Evolutionary conservation across 2,888 invertebrate genomes (phyloP).

Genomic region (Charanyca ferruginea): DNA sequence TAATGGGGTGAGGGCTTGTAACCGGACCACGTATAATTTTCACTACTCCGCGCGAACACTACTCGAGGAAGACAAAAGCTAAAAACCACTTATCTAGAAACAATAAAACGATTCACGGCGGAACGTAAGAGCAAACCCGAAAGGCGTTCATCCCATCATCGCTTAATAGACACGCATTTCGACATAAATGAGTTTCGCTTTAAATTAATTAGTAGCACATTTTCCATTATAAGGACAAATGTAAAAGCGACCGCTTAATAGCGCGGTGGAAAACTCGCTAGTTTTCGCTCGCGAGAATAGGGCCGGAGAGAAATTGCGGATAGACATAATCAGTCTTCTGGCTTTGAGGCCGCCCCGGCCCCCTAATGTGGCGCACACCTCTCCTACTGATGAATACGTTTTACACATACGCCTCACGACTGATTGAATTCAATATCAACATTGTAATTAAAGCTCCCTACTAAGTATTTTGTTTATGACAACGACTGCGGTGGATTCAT

Average conservation of each 20-base stretch:
- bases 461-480: conserved; percentile 46
- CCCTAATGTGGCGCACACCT: conserved; percentile 87
- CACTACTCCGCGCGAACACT: conserved; percentile 69
- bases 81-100: conserved; percentile 80
- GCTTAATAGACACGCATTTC: conserved; percentile 90
- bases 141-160: conserved; percentile 87
- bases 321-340: conserved; percentile 91
- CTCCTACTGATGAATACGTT: conserved; percentile 88
- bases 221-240: conserved; percentile 92
- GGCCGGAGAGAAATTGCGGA: conserved; percentile 90
- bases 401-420: conserved; percentile 78
- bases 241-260: conserved; percentile 91
- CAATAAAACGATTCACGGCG: conserved; percentile 80
- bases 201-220: conserved; percentile 91
- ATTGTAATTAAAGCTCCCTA: conserved; percentile 67
- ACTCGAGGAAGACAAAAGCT: conserved; percentile 73
- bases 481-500: conserved; percentile 21
- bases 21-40: conserved; percentile 89
- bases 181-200: conserved; percentile 91
- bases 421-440: conserved; percentile 78
- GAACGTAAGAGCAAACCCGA: conserved; percentile 79
- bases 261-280: conserved; percentile 91
- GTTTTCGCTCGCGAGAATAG: conserved; percentile 91
- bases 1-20: conserved; percentile 91
- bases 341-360: conserved; percentile 89